These are phyloP conservation scores for Neelides sp. DNA, from an alignment of 1,140 invertebrate genomes.

Conservation along the genomic window DNA sequence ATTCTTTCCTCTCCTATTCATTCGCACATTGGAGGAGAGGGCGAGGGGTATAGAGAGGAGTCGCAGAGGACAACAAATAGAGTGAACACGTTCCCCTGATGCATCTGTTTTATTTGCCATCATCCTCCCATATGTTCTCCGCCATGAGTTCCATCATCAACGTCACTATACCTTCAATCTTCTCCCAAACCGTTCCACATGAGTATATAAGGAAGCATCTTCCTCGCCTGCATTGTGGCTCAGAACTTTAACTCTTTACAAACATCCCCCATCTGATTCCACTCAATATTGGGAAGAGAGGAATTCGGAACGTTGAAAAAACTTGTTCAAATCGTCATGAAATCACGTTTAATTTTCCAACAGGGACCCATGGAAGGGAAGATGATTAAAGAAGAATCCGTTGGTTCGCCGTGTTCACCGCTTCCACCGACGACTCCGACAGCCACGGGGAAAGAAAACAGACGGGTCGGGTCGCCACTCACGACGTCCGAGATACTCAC, in stretches of 20 bases:
- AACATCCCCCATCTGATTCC: slow-evolving; percentile 14
- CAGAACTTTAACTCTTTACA: no score
- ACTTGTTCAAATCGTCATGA: slow-evolving; percentile 8
- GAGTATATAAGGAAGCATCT: no score
- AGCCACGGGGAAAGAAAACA: slow-evolving; percentile 29
- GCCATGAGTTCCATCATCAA: no score
- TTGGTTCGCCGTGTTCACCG: slow-evolving; percentile 19
- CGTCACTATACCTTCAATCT: no score
- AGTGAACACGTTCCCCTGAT: no score
- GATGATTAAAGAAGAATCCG: slow-evolving; percentile 30
- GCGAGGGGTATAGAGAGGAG: no score
- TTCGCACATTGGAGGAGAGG: background rate
- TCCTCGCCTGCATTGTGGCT: no score
- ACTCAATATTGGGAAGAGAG: background rate
- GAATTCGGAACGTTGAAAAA: background rate
- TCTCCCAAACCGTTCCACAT: no score
- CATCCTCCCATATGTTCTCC: no score
- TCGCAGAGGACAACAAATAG: background rate
- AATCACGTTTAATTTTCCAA: slow-evolving; percentile 30
- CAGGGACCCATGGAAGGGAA: slow-evolving; percentile 30
- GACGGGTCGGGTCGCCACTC: slow-evolving; percentile 25
- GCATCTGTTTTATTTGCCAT: slow-evolving; percentile 8
- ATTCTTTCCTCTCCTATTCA: background rate
- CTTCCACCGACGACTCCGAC: background rate
- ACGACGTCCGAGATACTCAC: slow-evolving; percentile 28